Evolutionary conservation across 2,888 invertebrate genomes (phyloP), one percentile per base, ranked within the genome.

Genomic region (Labia minor): DNA sequence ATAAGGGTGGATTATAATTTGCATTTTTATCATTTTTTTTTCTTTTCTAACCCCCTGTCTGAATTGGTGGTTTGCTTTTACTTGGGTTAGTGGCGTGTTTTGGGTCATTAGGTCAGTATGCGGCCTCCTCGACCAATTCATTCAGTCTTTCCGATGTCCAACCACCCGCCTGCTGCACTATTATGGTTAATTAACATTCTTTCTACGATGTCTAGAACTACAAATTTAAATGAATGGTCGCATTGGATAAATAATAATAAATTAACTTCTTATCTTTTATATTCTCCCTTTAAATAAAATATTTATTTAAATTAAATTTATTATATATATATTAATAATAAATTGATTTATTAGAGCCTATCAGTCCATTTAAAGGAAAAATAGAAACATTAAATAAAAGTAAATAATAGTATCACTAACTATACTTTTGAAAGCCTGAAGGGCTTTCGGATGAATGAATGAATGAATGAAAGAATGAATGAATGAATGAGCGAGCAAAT

Each of bases 51-150:
- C n/a, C 26, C 26, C 49, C 49, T 14, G 49, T n/a, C 26, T 26
- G 26, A 26, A 26, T 26, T 26, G 8, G 26, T 8, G 4, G 3
- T 3, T 26, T 3, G 3, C 8, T 26, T 26, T 49, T 49, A 14
- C n/a, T 49, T 14, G 3, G 49, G 49, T 10, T 49, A 2, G 4
- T 49, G 49, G 49, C 49, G 8, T 49, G 49, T 49, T 49, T 49
- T 49, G 49, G 49, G 49, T 49, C 49, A 49, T 49, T 49, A 14
- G 49, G 49, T 49, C 49, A 49, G n/a, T n/a, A n/a, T n/a, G n/a
- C n/a, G n/a, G 8, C 49, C 49, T 4, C 4, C 26, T 26, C 26
- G 26, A 26, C 3, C 49, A 49, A 49, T 49, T 49, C 49, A 49
- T 49, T 49, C 49, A 49, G 49, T 8, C 49, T 49, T 49, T 49